Base-by-base conservation (phyloP, 2,113 vertebrate genomes). In the Natator depressus region DNA sequence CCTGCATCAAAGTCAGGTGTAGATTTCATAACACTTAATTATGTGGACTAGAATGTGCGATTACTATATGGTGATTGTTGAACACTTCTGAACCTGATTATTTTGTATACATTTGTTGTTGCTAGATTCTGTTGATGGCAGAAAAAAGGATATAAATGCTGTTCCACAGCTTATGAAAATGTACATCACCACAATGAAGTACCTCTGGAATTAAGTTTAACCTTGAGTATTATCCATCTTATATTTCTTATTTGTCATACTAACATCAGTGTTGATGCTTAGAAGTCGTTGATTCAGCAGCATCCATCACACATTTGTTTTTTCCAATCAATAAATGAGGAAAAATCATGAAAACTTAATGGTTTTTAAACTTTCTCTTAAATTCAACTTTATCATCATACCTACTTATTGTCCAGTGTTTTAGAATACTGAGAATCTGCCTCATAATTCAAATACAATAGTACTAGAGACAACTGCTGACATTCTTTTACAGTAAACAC, bases 271-370 rank as follows among this genome's bases (percentile, higher is more conserved):
- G 72, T 89, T 20, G 35, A 25, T 59, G 49, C 10, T 82, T 79
- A 20, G 38, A 89, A 93, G 78, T 50, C 94, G 57, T 94, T 91
- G 93, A 76, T 79, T 92, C 55, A 82, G 54, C 14, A 57, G 62
- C 12, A 47, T 96, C 95, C 92, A 62, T 82, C 94, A 55, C 6
- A 13, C 27, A 82, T 95, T 83, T 86, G 51, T 87, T 86, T 75
- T 93, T 94, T 91, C 82, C 55, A 80, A 87, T 97, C 85, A 95
- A 89, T 95, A 92, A 91, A 80, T 92, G 49, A 82, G 79, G n/a
- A 89, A 5, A 75, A 91, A 88, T 62, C 13, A 42, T 47, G 55
- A 89, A 65, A 87, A 91, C 95, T 89, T 72, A 87, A 87, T 49
- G 82, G 24, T 13, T 87, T 79, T 96, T 89, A 96, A 90, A 89